These are phyloP conservation scores for Poeciliopsis turrubarensis DNA, from an alignment of 2,113 vertebrate species.

Conservation along the genomic window DNA sequence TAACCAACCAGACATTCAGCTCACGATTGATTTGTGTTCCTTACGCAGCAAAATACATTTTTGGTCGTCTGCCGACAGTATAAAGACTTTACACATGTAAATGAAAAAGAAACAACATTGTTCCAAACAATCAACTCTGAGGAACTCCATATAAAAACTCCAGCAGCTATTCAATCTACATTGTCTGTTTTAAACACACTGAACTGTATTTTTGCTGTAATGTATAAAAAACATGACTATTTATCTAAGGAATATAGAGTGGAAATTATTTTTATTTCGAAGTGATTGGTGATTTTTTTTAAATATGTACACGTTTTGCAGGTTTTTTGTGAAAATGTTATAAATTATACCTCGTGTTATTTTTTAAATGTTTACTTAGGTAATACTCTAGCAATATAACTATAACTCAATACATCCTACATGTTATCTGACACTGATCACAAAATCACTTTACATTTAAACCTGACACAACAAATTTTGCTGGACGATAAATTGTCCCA, in stretches of 20 bases:
- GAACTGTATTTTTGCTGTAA: background rate
- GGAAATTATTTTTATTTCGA: too few relatives aligned
- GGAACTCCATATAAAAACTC: too few relatives aligned
- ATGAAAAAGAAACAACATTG: background rate
- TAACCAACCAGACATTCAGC: background rate
- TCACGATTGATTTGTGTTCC: background rate
- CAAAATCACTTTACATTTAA: slow-evolving; percentile 40
- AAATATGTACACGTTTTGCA: too few relatives aligned
- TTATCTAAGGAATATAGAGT: too few relatives aligned
- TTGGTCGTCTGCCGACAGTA: background rate
- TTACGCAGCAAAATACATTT: too few relatives aligned
- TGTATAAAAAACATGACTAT: background rate
- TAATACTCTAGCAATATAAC: background rate
- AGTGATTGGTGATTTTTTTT: too few relatives aligned
- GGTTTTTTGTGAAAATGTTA: too few relatives aligned
- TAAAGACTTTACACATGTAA: background rate
- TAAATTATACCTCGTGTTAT: background rate
- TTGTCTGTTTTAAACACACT: background rate
- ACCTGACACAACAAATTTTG: too few relatives aligned
- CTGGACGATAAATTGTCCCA: too few relatives aligned
- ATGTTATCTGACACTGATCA: slow-evolving; percentile 12
- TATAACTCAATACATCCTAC: too few relatives aligned
- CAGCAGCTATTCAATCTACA: background rate
- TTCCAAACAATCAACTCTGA: background rate
- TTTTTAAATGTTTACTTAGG: background rate